A percentile compares a stretch with the other conserved stretches of the same genome.
Evolutionary conservation across 2,797 vertebrate species (phyloP).

Genomic region (Pseudocheirus occidentalis): DNA sequence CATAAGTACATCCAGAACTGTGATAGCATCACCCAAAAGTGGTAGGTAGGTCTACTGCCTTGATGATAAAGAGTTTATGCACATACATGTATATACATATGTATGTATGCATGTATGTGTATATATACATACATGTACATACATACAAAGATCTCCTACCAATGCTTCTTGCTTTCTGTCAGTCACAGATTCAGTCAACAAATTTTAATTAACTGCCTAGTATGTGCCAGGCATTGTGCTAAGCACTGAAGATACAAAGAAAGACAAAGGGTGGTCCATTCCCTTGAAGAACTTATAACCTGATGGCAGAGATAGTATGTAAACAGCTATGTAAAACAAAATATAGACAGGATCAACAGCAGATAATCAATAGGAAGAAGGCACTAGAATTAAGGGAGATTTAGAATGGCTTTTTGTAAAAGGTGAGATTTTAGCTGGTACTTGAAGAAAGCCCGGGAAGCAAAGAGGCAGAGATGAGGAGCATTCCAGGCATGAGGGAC

Average conservation of each 20-base stretch:
- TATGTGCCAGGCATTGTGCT: not conserved
- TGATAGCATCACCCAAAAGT: not conserved
- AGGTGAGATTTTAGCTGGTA: not conserved
- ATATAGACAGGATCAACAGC: not conserved
- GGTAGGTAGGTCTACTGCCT: not conserved
- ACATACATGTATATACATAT: too few species aligned
- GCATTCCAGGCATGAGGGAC: not conserved
- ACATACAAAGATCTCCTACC: not conserved
- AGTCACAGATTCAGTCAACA: not conserved
- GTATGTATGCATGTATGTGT: not conserved
- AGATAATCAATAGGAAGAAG: not conserved
- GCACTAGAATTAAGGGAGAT: not conserved
- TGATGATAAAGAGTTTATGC: not conserved
- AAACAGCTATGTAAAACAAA: not conserved
- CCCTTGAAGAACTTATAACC: not conserved
- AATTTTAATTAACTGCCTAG: not conserved
- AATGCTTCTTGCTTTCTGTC: not conserved
- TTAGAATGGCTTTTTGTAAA: not conserved
- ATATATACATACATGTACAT: rapidly evolving
- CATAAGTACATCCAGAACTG: not conserved
- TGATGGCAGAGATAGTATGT: not conserved
- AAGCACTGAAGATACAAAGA: not conserved
- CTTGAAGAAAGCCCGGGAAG: not conserved
- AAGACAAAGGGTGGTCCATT: not conserved
- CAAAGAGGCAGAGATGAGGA: not conserved